Conservation (phyloP, 1,140 invertebrate species). For the Euborellia annulipes region DNA sequence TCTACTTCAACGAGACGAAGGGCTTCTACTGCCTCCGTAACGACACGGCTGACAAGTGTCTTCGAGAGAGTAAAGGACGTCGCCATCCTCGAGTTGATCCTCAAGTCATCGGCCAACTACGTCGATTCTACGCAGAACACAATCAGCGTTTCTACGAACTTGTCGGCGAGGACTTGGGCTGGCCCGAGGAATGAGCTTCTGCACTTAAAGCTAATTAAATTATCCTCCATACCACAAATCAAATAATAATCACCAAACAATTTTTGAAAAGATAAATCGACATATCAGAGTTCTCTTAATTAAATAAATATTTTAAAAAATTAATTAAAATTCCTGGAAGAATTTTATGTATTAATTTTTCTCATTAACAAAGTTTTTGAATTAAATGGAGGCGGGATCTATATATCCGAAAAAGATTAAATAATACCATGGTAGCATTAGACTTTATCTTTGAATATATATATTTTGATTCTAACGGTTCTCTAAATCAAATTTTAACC, state of each 20-base stretch:
- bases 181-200: slow-evolving; percentile 75
- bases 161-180: slow-evolving; percentile 79
- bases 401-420: no score
- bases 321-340: no score
- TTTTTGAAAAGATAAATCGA: not conserved
- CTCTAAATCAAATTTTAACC: no score
- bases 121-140: slow-evolving; percentile 85
- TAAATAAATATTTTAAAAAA: not conserved
- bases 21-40: slow-evolving; percentile 90
- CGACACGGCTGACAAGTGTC: slow-evolving; percentile 73
- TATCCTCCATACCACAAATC: not conserved
- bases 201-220: slow-evolving; percentile 1
- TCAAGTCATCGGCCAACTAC: slow-evolving; percentile 66
- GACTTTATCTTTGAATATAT: no score
- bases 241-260: not conserved
- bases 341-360: no score
- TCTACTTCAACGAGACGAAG: slow-evolving; percentile 94
- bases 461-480: no score
- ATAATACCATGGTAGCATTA: no score
- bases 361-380: no score
- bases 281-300: not conserved
- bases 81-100: slow-evolving; percentile 77
- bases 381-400: no score
- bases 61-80: slow-evolving; percentile 88
- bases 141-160: slow-evolving; percentile 92